These are phyloP conservation scores for Tiliacea citrago DNA, from an alignment of 2,888 invertebrate species.

Conservation along the genomic window DNA sequence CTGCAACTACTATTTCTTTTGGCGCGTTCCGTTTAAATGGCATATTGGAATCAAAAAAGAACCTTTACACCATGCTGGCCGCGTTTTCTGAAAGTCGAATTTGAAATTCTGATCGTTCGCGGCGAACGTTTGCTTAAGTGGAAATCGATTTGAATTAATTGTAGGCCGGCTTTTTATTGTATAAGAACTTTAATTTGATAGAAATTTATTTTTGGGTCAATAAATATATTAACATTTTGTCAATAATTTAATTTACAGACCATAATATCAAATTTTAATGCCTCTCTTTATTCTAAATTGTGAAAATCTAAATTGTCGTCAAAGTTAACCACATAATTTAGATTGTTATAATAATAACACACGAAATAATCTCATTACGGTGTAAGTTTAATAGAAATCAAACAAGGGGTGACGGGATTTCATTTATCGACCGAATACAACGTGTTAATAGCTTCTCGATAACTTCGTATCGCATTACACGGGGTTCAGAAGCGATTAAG, in stretches of 20 bases:
- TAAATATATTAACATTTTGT: conserved; percentile 43
- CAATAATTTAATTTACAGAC: conserved; percentile 2
- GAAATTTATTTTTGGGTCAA: conserved; percentile 74
- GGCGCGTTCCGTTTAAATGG: conserved; percentile 88
- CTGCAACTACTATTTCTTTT: conserved; percentile 88
- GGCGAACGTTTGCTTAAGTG: conserved; percentile 84
- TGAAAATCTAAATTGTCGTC: conserved; percentile 11
- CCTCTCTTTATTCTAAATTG: background rate
- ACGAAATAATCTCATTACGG: conserved; percentile 48
- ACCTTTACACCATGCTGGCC: conserved; percentile 88
- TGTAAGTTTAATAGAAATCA: conserved; percentile 54
- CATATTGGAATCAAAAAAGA: conserved; percentile 90
- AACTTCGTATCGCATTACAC: conserved; percentile 68
- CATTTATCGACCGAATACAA: conserved; percentile 67
- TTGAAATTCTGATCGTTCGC: conserved; percentile 89
- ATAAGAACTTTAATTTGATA: conserved; percentile 87
- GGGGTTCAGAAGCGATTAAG: conserved; percentile 60
- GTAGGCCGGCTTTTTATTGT: conserved; percentile 80
- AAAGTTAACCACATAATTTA: conserved; percentile 15
- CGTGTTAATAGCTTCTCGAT: conserved; percentile 70
- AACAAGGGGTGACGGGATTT: conserved; percentile 68
- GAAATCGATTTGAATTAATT: conserved; percentile 90
- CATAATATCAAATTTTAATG: background rate
- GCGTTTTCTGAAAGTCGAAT: conserved; percentile 85
- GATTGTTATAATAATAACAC: conserved; percentile 18